Base-by-base conservation (phyloP, 2,113 vertebrate species). In the Morone saxatilis region DNA sequence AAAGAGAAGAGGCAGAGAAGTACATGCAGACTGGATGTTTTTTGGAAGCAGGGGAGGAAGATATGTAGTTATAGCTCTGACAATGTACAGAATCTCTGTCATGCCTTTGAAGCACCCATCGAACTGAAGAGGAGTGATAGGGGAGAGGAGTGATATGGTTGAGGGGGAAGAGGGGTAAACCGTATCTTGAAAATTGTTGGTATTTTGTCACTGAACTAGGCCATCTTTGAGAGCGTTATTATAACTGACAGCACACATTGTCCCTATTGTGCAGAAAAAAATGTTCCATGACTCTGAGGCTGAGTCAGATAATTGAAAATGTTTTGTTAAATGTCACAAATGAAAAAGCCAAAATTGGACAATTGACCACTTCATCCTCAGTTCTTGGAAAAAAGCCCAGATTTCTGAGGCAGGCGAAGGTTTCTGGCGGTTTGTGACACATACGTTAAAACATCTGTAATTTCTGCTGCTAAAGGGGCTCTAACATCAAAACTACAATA, bases 201-300 rank as follows among this genome's bases (percentile, higher is more conserved):
- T 79, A 43, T 88, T 83, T 85, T 69, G 74, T 53, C n/a, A 19
- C 12, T 65, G 63, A 84, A 70, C 62, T 59, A 40, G 72, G 68
- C 72, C 81, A 59, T 59, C 50, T 84, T 22, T 56, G 53, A 71
- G 14, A 71, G 68, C 6, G 67, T 73, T 63, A 53, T 84, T 65
- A 40, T 57, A 72, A 63, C 72, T 84, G 86, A 84, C 72, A 81
- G 78, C 67, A 84, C 22, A 65, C 81, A 62, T 25, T 63, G 78
- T 69, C 43, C 57, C 73, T 17, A 25, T 74, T 72, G 81, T 83
- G 71, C 4, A 22, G 56, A 8, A 17, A 11, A 41, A 68, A 51
- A 40, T 50, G 61, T 45, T 48, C 40, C n/a, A 1, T 38, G 36
- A 47, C 48, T 62, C 48, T 6, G 56, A 1, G 61, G 54, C 43